Base-by-base conservation (phyloP, 2,797 vertebrate genomes). In the Siniperca scherzeri region DNA sequence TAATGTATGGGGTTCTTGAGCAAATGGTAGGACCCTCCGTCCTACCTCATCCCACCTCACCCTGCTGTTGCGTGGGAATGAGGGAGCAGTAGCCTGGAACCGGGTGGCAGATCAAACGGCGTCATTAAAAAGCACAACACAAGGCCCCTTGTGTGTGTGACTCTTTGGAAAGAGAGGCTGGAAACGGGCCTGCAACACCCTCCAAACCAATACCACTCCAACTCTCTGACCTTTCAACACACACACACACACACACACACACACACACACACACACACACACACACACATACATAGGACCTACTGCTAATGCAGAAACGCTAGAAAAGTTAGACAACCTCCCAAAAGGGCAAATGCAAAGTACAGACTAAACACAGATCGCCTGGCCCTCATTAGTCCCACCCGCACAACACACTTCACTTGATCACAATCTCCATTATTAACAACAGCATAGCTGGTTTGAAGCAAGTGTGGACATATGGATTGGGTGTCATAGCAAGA, bases 81-180 rank as follows among this genome's bases (percentile, higher is more conserved):
- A 78, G 74, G 40, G 84, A 91, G 85, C 89, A 61, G 87, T 88
- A 90, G 86, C 86, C 80, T 84, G 86, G 79, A 72, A 85, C 80
- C 62, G 74, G 78, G 87, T 93, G 87, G 90, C 88, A 94, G 93
- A 95, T 95, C 93, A 95, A 95, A 95, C 91, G 33, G 60, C 62
- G 56, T 85, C 89, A 84, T 91, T 94, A 93, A 93, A 95, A 90
- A 81, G 78, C 88, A 68, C 81, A 85, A 88, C 88, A 91, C 92
- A 93, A 89, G 93, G 86, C 81, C 84, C 73, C 89, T 82, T 75
- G 76, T 86, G 48, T 87, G 83, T 74, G 85, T 57, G 78, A 81
- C 61, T 84, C 74, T 80, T 77, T 88, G 89, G 91, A 88, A 87
- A 87, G 82, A 65, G 74, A 70, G 75, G 77, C 85, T 94, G 89